These are phyloP conservation scores for Nilaparvata lugens DNA, from an alignment of 1,140 invertebrate species.

Conservation along the genomic window DNA sequence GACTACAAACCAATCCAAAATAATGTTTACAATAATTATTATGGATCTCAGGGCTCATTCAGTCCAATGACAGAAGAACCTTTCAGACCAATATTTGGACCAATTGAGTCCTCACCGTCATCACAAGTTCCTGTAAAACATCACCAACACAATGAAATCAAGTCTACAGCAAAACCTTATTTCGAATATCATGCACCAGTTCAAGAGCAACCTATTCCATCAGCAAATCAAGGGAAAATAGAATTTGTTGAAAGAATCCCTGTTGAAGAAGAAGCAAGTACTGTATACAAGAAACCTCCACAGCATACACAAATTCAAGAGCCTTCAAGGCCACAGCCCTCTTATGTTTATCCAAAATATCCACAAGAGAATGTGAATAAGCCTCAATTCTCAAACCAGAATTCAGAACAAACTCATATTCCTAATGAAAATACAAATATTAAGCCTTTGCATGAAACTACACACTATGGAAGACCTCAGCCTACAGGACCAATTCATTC, in stretches of 20 bases:
- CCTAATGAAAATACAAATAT: too few relatives aligned
- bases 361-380: too few relatives aligned
- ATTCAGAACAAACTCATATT: too few relatives aligned
- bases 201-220: not conserved
- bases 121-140: not conserved
- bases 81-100: slow-evolving; percentile 31
- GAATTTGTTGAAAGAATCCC: not conserved
- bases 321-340: too few relatives aligned
- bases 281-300: not conserved
- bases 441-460: too few relatives aligned
- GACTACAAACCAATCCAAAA: not conserved
- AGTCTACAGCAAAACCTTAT: not conserved
- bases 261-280: not conserved
- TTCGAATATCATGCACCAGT: not conserved
- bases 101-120: slow-evolving; percentile 5
- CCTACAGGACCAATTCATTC: not conserved
- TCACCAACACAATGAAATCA: slow-evolving; percentile 5
- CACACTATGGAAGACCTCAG: too few relatives aligned
- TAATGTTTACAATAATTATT: slow-evolving; percentile 3
- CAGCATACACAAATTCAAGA: too few relatives aligned
- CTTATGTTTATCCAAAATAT: too few relatives aligned
- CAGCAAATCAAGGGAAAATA: not conserved
- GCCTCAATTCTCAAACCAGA: too few relatives aligned
- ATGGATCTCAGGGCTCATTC: slow-evolving; percentile 1
- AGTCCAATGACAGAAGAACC: slow-evolving; percentile 22